Conservation (phyloP, 2,888 invertebrate genomes). For the Archaeoteleia sp. region DNA sequence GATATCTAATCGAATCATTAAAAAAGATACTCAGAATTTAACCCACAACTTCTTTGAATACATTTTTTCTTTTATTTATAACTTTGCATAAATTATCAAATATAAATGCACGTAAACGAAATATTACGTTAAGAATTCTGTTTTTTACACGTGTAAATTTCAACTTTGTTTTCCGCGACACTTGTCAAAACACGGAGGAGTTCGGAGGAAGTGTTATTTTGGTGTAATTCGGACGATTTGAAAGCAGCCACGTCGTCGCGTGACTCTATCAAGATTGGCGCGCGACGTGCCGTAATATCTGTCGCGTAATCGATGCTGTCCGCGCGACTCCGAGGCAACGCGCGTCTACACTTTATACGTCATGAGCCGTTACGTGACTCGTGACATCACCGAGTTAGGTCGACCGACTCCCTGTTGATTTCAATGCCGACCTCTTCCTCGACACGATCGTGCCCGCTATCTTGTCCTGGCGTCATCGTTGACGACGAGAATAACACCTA, state of each 20-base stretch:
- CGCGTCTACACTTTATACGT: slow-evolving; percentile 35
- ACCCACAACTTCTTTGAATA: no score
- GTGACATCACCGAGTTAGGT: slow-evolving; percentile 36
- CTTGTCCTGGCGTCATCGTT: no score
- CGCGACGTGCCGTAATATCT: slow-evolving; percentile 24
- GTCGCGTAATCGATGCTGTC: slow-evolving; percentile 33
- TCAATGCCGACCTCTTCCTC: slow-evolving; percentile 18
- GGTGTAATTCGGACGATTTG: slow-evolving; percentile 4
- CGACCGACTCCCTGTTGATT: slow-evolving; percentile 13
- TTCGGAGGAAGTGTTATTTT: slow-evolving; percentile 38
- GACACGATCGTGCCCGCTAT: no score
- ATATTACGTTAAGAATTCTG: no score
- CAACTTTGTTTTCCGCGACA: background rate
- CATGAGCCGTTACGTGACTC: slow-evolving; percentile 43
- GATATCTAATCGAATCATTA: no score
- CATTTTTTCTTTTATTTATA: no score
- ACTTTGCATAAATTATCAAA: no score
- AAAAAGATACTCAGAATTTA: no score
- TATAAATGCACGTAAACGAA: no score
- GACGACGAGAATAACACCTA: background rate
- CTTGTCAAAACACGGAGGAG: no score
- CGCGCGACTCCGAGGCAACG: slow-evolving; percentile 19
- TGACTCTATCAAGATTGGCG: slow-evolving; percentile 45
- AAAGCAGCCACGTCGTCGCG: slow-evolving; percentile 40
- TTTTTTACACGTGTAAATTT: no score